These are phyloP conservation scores for Phalacrocorax pelagicus DNA, from an alignment of 2,113 vertebrate genomes.

Conservation along the genomic window DNA sequence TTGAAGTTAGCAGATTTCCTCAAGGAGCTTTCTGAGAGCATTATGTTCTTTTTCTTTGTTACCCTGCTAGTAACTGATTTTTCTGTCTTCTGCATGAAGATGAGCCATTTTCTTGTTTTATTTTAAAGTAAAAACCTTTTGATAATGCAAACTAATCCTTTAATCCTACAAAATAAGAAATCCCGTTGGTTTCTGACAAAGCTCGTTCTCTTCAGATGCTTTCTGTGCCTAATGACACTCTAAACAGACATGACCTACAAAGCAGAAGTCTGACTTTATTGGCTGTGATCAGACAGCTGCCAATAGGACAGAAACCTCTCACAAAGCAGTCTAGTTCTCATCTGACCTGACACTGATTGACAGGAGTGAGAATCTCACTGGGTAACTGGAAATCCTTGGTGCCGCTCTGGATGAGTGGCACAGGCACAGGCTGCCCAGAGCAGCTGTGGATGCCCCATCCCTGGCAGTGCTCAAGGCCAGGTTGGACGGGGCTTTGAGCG, in stretches of 20 bases:
- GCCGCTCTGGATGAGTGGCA: neutral
- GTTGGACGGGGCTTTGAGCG: neutral
- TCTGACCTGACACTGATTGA: slow-evolving; percentile 66
- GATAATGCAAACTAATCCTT: slow-evolving; percentile 34
- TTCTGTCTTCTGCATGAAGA: neutral
- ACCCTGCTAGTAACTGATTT: neutral
- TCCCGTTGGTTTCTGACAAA: slow-evolving; percentile 24
- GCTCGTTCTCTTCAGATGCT: slow-evolving; percentile 12
- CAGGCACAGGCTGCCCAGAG: neutral
- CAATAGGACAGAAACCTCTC: slow-evolving; percentile 31
- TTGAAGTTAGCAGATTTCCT: neutral
- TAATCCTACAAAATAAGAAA: slow-evolving; percentile 44
- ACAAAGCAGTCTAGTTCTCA: neutral
- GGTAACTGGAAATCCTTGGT: slow-evolving; percentile 30
- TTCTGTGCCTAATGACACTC: neutral
- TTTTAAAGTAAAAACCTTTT: slow-evolving; percentile 30
- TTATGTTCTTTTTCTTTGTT: neutral
- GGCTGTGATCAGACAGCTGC: neutral
- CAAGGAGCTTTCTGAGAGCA: neutral
- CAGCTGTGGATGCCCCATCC: neutral
- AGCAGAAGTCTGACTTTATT: neutral
- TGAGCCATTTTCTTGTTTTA: neutral
- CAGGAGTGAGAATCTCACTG: slow-evolving; percentile 63
- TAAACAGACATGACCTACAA: slow-evolving; percentile 46
- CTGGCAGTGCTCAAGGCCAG: neutral